Conservation (phyloP, 2,797 vertebrate species). For the Jordanella pulchra region DNA sequence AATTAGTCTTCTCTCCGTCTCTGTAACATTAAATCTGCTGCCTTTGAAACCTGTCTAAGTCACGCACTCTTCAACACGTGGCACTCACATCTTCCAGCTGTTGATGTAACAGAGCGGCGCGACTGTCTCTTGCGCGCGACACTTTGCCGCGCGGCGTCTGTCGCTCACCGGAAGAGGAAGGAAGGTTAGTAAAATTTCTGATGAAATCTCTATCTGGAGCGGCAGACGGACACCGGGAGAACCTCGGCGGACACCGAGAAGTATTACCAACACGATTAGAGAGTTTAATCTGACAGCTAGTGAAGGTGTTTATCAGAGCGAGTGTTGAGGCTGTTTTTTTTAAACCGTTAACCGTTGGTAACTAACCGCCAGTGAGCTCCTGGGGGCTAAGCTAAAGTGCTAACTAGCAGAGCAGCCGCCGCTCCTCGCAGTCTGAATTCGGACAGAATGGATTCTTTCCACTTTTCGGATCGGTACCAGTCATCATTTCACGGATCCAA, state of each 20-base stretch:
- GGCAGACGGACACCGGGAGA: slow-evolving; percentile 7
- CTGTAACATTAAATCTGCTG: too few species aligned
- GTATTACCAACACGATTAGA: background rate
- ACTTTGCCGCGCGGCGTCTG: background rate
- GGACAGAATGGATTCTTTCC: slow-evolving; percentile 65
- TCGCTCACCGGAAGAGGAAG: background rate
- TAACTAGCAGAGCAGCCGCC: background rate
- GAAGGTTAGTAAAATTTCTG: slow-evolving; percentile 77
- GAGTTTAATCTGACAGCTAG: accelerated
- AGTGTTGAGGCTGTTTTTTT: background rate
- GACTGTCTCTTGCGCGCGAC: background rate
- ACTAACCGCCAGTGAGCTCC: slow-evolving; percentile 17
- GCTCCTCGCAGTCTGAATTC: background rate
- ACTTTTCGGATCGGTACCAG: slow-evolving; percentile 12
- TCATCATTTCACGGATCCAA: slow-evolving; percentile 1
- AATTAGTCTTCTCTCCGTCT: too few species aligned
- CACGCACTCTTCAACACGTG: background rate
- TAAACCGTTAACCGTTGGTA: background rate
- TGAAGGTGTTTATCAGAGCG: accelerated
- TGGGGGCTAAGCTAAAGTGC: slow-evolving; percentile 43
- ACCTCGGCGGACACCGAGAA: background rate
- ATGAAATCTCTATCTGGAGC: slow-evolving; percentile 75
- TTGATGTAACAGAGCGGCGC: slow-evolving; percentile 4
- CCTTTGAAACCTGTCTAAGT: background rate
- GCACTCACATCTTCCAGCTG: background rate